A percentile compares a stretch with the other conserved stretches of the same genome.
Conservation (phyloP, 2,113 vertebrate species). For the Urocynchramus pylzowi region DNA sequence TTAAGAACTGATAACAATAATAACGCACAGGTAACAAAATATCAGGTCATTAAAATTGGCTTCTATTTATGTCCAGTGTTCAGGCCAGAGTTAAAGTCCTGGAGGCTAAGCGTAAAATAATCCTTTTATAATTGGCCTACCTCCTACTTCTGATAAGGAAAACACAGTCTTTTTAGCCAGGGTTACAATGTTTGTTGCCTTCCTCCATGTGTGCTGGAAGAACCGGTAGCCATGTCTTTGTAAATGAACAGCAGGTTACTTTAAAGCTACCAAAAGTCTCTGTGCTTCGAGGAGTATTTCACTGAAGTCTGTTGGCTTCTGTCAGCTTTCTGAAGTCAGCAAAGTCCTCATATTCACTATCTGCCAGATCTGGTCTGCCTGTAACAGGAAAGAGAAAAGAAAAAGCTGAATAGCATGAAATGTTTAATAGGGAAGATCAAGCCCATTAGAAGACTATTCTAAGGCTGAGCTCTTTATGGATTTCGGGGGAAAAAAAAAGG, state of each 20-base stretch:
- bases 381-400: constrained; percentile 44
- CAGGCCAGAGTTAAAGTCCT: constrained; percentile 12
- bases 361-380: constrained; percentile 27
- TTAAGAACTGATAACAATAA: constrained; percentile 27
- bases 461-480: not conserved
- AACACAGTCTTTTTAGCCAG: constrained; percentile 72
- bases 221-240: constrained; percentile 38
- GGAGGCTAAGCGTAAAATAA: constrained; percentile 59
- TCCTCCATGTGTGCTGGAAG: constrained; percentile 73
- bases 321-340: constrained; percentile 8
- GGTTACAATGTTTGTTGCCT: constrained; percentile 71
- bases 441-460: not conserved
- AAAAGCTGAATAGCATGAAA: constrained; percentile 25
- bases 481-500: not conserved
- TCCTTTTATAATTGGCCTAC: constrained; percentile 69
- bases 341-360: constrained; percentile 42
- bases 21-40: constrained; percentile 54
- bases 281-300: not conserved
- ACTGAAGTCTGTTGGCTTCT: not conserved
- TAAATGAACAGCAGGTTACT: constrained; percentile 68
- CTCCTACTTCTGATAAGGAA: constrained; percentile 66
- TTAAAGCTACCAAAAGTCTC: constrained; percentile 26
- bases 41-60: constrained; percentile 35
- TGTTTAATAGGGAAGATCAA: not conserved
- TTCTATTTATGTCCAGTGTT: constrained; percentile 65